Evolutionary conservation across 1,140 invertebrate genomes (phyloP), one percentile per base, ranked within the genome.

Genomic region (Triops cancriformis): DNA sequence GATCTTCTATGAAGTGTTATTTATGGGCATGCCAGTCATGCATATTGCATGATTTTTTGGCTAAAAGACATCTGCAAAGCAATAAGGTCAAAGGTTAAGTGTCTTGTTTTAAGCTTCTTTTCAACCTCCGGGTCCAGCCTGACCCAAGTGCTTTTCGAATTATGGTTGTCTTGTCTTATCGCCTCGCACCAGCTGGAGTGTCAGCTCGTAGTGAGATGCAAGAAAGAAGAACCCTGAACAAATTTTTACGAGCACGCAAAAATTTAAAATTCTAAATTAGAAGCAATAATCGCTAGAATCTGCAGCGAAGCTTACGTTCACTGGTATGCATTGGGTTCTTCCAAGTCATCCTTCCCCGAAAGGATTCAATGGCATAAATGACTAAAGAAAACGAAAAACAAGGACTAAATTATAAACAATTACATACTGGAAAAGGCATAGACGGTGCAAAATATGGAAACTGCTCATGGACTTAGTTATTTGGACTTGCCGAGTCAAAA

Each of bases 1-100:
- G 51, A 64, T 64, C 51, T 64, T 64, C 14, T 64, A 64, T 23
- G 51, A 64, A 64, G 51, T 64, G 51, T 64, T 64, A 64, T 64
- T 64, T 64, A 64, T 64, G 51, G 51, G 14, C 51, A 23, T 23
- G 51, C 51, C 51, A 64, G 51, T 64, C 51, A 64, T 64, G 51
- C 51, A 64, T 64, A 64, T 64, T 64, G 51, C 51, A 64, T 64
- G 51, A 64, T 64, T 64, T 64, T 18, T 4, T 18, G 51, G 51
- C 23, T 64, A 64, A 64, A 64, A 64, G 51, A 64, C 51, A 64
- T 64, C 51, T 64, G 51, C 51, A 23, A 64, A 64, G 51, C 51
- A 64, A 64, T 14, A 64, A 64, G 51, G 51, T 64, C 51, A 64
- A 64, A 23, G 51, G 51, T 64, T 64, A 64, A 64, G 51, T 64